Evolutionary conservation across 2,113 vertebrate species (phyloP).

Genomic region (Otus sunia): DNA sequence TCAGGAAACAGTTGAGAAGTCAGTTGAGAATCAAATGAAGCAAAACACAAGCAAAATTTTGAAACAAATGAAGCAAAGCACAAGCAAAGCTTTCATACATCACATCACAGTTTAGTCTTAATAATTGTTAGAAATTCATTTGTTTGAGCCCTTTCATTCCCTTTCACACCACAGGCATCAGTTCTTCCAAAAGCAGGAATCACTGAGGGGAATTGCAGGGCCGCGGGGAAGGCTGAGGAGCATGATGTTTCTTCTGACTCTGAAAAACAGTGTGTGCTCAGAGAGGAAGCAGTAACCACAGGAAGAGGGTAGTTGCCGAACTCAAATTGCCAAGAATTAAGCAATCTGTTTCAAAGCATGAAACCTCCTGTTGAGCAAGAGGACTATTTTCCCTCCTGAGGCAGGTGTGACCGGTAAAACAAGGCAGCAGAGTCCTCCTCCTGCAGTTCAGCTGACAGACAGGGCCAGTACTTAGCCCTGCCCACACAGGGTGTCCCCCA

Average conservation of each 20-base stretch:
- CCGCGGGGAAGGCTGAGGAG: neutral
- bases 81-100: no score
- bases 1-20: no score
- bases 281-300: slow-evolving; percentile 31
- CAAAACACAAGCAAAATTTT: no score
- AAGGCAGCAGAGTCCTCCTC: neutral
- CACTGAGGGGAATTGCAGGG: neutral
- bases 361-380: slow-evolving; percentile 37
- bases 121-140: no score
- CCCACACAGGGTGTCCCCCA: neutral
- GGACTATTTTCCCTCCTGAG: neutral
- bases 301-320: neutral
- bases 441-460: neutral
- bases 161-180: neutral
- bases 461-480: neutral
- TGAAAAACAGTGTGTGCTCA: neutral
- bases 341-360: slow-evolving; percentile 12
- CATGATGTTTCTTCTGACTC: neutral
- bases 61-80: no score
- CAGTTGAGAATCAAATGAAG: no score
- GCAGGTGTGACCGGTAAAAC: neutral
- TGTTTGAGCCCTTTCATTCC: no score
- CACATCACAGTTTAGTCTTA: no score
- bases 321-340: neutral
- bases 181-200: neutral